Evolutionary conservation across 2,113 vertebrate genomes (phyloP).

Genomic region (Etia nguti): DNA sequence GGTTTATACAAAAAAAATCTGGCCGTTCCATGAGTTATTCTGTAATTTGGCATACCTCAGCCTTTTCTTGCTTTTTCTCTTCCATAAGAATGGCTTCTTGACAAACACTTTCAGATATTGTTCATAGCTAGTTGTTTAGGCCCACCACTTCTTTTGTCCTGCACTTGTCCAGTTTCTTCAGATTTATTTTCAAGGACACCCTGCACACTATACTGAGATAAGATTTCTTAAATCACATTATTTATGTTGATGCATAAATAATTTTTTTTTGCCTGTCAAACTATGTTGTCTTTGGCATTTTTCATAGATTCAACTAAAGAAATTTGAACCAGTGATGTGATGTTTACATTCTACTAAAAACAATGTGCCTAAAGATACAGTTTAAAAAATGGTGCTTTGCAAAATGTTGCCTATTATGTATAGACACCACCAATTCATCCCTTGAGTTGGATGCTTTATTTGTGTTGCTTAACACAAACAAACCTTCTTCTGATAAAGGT

Average conservation of each 20-base stretch:
- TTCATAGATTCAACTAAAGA: not conserved
- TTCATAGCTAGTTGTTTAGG: not conserved
- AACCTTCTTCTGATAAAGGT: not conserved
- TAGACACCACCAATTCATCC: not conserved
- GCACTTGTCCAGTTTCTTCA: not conserved
- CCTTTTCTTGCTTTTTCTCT: not conserved
- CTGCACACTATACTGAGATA: not conserved
- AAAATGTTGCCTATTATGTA: not conserved
- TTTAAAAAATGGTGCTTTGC: not conserved
- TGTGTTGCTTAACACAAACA: not conserved
- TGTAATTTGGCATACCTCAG: not conserved
- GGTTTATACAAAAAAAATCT: not conserved
- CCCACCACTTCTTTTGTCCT: not conserved
- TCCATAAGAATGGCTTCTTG: not conserved
- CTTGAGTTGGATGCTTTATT: not conserved
- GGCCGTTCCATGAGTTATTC: not conserved
- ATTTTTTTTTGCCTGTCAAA: not conserved
- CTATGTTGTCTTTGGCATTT: not conserved
- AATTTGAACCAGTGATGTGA: not conserved
- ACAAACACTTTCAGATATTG: not conserved
- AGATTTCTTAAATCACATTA: not conserved
- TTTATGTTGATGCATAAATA: not conserved
- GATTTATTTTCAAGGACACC: not conserved
- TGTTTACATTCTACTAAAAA: not conserved
- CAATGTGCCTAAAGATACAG: not conserved